These are phyloP conservation scores for Telmatochromis sp. DNA, from an alignment of 2,113 vertebrate genomes.

Conservation along the genomic window DNA sequence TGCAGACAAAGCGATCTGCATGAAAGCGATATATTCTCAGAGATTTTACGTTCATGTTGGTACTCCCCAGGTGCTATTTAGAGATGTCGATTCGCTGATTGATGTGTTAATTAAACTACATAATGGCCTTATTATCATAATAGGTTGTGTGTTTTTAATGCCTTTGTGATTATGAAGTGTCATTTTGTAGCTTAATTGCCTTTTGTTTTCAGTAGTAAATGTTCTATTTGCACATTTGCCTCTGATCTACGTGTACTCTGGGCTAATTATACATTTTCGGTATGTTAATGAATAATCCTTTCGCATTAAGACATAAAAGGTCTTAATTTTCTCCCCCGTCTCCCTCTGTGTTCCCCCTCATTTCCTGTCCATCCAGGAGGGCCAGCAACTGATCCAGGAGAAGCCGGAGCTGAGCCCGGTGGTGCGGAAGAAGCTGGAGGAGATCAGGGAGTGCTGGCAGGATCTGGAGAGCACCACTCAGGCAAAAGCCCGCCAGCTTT, in stretches of 20 bases:
- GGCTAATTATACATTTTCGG: not conserved
- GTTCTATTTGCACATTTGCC: not conserved
- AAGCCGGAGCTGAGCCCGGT: constrained; percentile 82
- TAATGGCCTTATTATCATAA: not conserved
- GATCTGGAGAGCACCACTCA: constrained; percentile 86
- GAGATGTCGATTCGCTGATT: not conserved
- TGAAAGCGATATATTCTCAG: not conserved
- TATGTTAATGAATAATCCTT: not conserved
- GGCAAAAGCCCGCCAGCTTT: constrained; percentile 83
- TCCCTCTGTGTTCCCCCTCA: not conserved
- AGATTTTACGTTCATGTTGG: not conserved
- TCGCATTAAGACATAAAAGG: not conserved
- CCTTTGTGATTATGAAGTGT: not conserved
- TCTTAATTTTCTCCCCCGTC: not conserved
- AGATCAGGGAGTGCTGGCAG: constrained; percentile 86
- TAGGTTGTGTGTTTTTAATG: not conserved
- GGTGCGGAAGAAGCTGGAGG: constrained; percentile 79
- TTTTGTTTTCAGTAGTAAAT: not conserved
- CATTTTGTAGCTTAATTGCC: not conserved
- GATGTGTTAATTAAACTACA: not conserved
- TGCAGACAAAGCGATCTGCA: not conserved
- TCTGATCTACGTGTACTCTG: not conserved
- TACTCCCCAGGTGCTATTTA: not conserved
- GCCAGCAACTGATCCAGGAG: constrained; percentile 84
- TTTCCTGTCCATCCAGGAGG: constrained; percentile 69